These are phyloP conservation scores for Pterostichus niger DNA, from an alignment of 2,888 invertebrate genomes.

Conservation along the genomic window DNA sequence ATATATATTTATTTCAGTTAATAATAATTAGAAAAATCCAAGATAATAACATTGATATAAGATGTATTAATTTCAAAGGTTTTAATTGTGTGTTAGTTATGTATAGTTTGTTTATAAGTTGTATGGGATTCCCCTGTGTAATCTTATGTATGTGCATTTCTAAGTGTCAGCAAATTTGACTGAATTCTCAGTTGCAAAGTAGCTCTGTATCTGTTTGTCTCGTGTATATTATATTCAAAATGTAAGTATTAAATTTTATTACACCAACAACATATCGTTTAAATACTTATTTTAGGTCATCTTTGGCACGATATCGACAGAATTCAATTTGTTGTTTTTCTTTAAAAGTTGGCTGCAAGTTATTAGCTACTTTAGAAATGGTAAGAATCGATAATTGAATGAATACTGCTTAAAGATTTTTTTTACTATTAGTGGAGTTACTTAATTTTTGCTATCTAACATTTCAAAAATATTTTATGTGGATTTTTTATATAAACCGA, in stretches of 20 bases:
- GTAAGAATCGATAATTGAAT: slow-evolving; percentile 2
- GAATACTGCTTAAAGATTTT: too few species aligned
- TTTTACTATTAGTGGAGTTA: too few species aligned
- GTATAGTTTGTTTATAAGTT: too few species aligned
- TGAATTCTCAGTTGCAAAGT: not conserved
- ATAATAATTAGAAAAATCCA: too few species aligned
- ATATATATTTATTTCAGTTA: too few species aligned
- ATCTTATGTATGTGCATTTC: not conserved
- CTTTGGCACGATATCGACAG: not conserved
- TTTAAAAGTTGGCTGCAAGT: not conserved
- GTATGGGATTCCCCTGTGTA: not conserved
- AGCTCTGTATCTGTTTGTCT: not conserved
- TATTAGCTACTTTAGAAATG: slow-evolving; percentile 2
- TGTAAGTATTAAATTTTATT: not conserved
- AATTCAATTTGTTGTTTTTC: slow-evolving; percentile 23
- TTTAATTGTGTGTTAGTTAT: too few species aligned
- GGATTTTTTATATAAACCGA: too few species aligned
- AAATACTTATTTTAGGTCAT: slow-evolving; percentile 9
- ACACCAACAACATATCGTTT: not conserved
- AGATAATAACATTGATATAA: too few species aligned
- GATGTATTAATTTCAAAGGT: too few species aligned
- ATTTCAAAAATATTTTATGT: too few species aligned
- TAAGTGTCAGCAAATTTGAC: slow-evolving; percentile 10
- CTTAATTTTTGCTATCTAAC: too few species aligned
- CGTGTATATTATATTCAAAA: not conserved